Base-by-base conservation (phyloP, 2,888 invertebrate species). In the Gisinianus flammeolus region DNA sequence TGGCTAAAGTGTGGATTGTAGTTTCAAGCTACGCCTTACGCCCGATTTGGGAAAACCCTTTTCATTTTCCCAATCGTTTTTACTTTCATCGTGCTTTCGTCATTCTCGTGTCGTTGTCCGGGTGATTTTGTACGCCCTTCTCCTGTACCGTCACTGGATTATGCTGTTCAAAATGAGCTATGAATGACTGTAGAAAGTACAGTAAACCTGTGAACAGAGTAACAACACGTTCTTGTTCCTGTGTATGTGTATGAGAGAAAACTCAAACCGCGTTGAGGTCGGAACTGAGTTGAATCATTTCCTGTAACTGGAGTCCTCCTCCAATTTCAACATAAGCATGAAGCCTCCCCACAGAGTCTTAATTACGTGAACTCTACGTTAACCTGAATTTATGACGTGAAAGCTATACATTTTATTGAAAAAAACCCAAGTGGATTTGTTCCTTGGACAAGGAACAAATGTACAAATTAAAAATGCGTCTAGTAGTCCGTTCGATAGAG, bases 321-420 rank as follows among this genome's bases (percentile, higher is more conserved):
- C 44, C 44, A 44, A 12, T 12, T 16, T 2, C 44, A 12, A 35
- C 6, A 8, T 35, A 8, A 8, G 35, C 5, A 81, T 82, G 81
- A 80, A 72, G 79, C 79, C 81, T 62, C 79, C 84, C 83, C 75
- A 83, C 81, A 80, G 84, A 70, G 78, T 79, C 80, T 83, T 84
- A 84, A 84, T 84, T 83, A 83, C 81, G 80, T 75, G 76, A 79
- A 78, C 81, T 79, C 82, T 82, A 79, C 68, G 33, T 78, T 81
- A 78, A 76, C 76, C 76, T 78, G 68, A 73, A 72, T 80, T 75
- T 76, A 77, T 76, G 44, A 44, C 44, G 62, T 58, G 62, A 33
- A 62, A 62, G 24, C 33, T 54, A 22, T 28, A 26, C 2, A 58
- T 58, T 58, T 58, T 26, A 58, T 58, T 58, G 58, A 58, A 26